These are phyloP conservation scores for Habrosyne pyritoides DNA, from an alignment of 2,888 invertebrate genomes.

Conservation along the genomic window DNA sequence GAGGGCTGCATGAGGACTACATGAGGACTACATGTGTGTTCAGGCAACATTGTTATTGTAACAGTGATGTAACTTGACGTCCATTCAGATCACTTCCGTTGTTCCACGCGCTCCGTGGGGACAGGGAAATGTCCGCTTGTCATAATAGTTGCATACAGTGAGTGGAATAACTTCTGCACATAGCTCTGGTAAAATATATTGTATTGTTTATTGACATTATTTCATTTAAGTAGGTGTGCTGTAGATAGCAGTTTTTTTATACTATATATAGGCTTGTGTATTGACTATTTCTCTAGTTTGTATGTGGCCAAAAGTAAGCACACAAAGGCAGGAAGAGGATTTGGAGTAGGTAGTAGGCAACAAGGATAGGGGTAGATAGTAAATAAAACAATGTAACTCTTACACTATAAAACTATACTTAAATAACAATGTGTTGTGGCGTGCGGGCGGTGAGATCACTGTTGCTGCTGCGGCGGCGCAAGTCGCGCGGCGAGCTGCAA, in stretches of 20 bases:
- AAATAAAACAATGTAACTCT: conserved; percentile 61
- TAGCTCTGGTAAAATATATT: not conserved
- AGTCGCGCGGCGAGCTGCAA: conserved; percentile 95
- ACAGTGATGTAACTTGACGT: not conserved
- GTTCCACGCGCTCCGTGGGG: not conserved
- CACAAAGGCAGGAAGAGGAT: too few species aligned
- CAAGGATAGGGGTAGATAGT: conserved; percentile 8
- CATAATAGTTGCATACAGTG: not conserved
- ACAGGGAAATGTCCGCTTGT: not conserved
- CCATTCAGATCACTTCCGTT: not conserved
- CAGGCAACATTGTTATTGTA: not conserved
- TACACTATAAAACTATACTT: conserved; percentile 75
- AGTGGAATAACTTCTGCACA: not conserved
- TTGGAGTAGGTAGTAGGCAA: too few species aligned
- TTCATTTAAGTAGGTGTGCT: too few species aligned
- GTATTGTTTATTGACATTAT: too few species aligned
- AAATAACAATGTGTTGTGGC: conserved; percentile 61
- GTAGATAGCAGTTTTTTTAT: too few species aligned
- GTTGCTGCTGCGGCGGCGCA: conserved; percentile 72
- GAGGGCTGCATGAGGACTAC: too few species aligned
- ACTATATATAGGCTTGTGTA: too few species aligned
- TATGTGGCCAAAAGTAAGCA: too few species aligned
- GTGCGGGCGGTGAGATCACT: conserved; percentile 70
- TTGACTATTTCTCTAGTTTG: too few species aligned
- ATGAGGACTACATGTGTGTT: not conserved